These are phyloP conservation scores for Agapostemon virescens DNA, from an alignment of 2,888 invertebrate species.

Conservation along the genomic window DNA sequence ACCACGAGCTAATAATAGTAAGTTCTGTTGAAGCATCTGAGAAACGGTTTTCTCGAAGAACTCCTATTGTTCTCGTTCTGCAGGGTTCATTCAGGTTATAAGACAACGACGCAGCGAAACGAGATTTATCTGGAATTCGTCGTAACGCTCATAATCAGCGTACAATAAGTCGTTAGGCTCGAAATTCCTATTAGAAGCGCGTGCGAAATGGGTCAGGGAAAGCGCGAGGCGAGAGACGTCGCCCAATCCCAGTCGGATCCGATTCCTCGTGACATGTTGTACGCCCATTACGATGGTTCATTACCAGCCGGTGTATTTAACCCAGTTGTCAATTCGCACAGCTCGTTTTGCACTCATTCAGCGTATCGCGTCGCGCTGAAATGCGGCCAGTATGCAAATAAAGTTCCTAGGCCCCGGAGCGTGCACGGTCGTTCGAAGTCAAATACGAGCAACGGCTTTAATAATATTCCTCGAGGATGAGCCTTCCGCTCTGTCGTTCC, in stretches of 20 bases:
- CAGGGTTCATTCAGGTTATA: background rate
- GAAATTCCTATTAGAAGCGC: slow-evolving; percentile 7
- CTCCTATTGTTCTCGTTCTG: background rate
- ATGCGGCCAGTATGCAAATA: slow-evolving; percentile 71
- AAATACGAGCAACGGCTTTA: slow-evolving; percentile 63
- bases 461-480: slow-evolving; percentile 60
- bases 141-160: background rate
- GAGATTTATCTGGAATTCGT: background rate
- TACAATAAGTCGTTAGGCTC: slow-evolving; percentile 14
- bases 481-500: slow-evolving; percentile 22
- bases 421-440: slow-evolving; percentile 60
- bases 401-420: slow-evolving; percentile 39
- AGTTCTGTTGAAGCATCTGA: background rate
- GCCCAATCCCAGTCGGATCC: slow-evolving; percentile 10
- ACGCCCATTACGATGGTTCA: slow-evolving; percentile 61
- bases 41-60: background rate
- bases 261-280: slow-evolving; percentile 27
- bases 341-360: slow-evolving; percentile 75
- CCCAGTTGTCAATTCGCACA: slow-evolving; percentile 75
- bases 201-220: background rate
- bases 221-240: background rate
- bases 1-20: background rate
- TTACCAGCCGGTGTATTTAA: slow-evolving; percentile 74
- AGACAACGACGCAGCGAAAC: background rate
- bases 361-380: slow-evolving; percentile 69